Base-by-base conservation (phyloP, 92 coral and sea anemone genomes). In the Bergia sp. region DNA sequence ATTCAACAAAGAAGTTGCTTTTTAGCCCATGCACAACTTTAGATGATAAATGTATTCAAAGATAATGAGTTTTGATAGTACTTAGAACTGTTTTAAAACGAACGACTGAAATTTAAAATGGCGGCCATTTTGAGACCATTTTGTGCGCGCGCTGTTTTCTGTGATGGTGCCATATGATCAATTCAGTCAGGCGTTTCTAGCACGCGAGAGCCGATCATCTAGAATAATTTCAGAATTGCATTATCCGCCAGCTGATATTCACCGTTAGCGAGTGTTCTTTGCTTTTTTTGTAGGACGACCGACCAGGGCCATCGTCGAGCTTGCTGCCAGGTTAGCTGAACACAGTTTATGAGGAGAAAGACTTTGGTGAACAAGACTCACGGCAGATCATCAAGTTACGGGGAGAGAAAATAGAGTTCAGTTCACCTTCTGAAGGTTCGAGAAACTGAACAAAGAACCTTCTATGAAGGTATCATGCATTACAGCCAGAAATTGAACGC, bases 301-400 rank as follows among this genome's bases (percentile, higher is more conserved):
- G 18, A 82, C 86, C 16, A 82, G 86, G 76, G 86, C 86, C 29
- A 67, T 82, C 65, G 86, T 82, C 7, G 86, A 82, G 38, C 86
- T 82, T 39, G 86, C 86, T 3, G 40, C 76, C 9, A 82, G 86
- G 18, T 82, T 82, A 64, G 20, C 55, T 16, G 76, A 42, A 43
- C 71, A 82, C 74, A 82, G 58, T 5, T 66, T 82, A 65, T 82
- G 75, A 82, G 55, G 49, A 77, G 23, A 38, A 77, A 43, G 29
- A 42, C 37, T 36, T 4, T 2, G 1, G 42, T 45, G 82, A 43
- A 2, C 36, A 43, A 76, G 13, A 41, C 2, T 5, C 38, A 21
- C 38, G 16, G 42, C 37, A 79, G 55, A 13, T n/a, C 43, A 0
- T 1, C 81, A 5, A 44, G 61, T 1, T 20, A 18, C 29, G n/a